phyloP scores from a whole-genome alignment of 2,113 vertebrate species.

The Ophiodon elongatus region DNA sequence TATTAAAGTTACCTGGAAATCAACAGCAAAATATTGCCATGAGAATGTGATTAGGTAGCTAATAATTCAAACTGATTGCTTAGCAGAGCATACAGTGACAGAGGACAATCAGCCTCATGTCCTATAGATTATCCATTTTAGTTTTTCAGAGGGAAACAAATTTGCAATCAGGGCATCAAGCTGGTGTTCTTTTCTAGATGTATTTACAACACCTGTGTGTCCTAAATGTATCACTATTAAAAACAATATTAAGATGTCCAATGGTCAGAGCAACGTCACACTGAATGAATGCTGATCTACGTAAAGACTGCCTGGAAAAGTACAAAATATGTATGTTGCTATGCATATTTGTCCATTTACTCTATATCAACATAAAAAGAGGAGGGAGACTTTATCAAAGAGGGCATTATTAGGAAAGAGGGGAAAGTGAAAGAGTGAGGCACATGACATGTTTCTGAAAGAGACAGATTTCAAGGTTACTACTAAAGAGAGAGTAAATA shows the following conservation, averaged over 20 bases:
- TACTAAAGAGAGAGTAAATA: slow-evolving; percentile 16
- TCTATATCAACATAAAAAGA: neutral
- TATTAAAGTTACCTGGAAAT: neutral
- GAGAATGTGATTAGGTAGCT: neutral
- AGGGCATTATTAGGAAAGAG: neutral
- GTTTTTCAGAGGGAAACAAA: neutral
- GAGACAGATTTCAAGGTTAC: neutral
- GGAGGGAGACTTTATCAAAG: neutral
- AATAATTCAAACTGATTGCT: slow-evolving; percentile 12
- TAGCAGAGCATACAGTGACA: neutral
- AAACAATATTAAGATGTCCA: neutral
- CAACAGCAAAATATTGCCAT: neutral
- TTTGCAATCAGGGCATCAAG: neutral
- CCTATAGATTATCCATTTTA: slow-evolving; percentile 26
- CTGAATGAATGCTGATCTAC: too few relatives aligned
- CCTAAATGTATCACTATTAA: neutral
- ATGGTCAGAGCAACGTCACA: neutral
- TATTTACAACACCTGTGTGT: neutral
- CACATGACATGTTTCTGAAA: neutral
- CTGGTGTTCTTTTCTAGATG: neutral
- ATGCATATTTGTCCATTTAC: neutral
- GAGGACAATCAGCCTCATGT: slow-evolving; percentile 16
- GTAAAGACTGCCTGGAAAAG: neutral
- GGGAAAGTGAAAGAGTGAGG: neutral
- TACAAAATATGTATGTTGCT: neutral